A percentile compares a stretch with the other conserved stretches of the same genome.
Evolutionary conservation across 2,888 invertebrate species (phyloP).

Genomic region (Willowsia nigromaculata): DNA sequence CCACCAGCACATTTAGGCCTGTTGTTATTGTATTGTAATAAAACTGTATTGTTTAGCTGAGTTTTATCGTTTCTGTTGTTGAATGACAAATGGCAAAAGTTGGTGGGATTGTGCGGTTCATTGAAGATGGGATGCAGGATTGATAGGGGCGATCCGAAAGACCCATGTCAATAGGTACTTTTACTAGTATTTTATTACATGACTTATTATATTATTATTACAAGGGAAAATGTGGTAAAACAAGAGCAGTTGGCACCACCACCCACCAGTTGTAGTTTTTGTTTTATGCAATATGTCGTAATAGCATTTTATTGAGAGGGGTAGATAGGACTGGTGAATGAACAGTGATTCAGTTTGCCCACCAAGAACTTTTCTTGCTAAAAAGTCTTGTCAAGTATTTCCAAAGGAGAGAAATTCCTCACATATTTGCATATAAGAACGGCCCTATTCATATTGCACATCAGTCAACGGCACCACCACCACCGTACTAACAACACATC

Average conservation of each 20-base stretch:
- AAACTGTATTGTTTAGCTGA: constrained; percentile 47
- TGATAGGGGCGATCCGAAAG: constrained; percentile 22
- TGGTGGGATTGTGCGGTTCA: constrained; percentile 29
- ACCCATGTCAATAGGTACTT: neutral
- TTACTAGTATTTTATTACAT: neutral
- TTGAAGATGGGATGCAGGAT: constrained; percentile 2
- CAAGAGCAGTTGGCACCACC: neutral
- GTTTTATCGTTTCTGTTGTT: constrained; percentile 30
- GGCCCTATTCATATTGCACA: neutral
- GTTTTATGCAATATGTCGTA: neutral
- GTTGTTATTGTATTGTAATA: constrained; percentile 36
- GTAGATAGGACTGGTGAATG: neutral
- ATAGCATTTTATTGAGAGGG: neutral
- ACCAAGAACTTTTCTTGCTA: neutral
- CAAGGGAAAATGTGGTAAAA: neutral
- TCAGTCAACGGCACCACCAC: too few species aligned
- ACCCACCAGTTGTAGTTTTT: neutral
- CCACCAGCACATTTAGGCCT: neutral
- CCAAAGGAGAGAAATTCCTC: neutral
- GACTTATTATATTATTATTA: neutral
- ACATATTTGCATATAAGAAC: neutral
- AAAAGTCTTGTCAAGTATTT: neutral
- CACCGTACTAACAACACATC: neutral
- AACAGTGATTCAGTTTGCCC: constrained; percentile 6
- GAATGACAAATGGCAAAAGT: constrained; percentile 46